Evolutionary conservation across 2,797 vertebrate genomes (phyloP), one percentile per base, ranked within the genome.

Genomic region (Melopsittacus undulatus): DNA sequence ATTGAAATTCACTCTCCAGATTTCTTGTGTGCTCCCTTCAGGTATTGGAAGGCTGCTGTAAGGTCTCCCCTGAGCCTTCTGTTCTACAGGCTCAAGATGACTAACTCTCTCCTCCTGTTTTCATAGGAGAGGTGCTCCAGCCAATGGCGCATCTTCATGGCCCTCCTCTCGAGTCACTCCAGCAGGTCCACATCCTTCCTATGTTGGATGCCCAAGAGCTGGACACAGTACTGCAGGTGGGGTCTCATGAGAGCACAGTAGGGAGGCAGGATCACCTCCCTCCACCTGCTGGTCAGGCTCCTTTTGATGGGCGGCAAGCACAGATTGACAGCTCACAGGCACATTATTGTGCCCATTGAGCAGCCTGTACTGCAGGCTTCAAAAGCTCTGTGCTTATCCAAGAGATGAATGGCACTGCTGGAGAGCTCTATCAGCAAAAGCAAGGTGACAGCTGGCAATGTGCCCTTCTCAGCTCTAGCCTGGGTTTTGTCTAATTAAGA

Each of bases 371-470:
- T 19, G 24, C 21, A 62, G 32, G 17, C 32, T 86, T 51, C 7
- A 4, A 20, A 30, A 81, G 22, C 9, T 22, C 46, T 2, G 0
- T 9, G 11, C 2, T 26, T 18, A 34, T 16, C 26, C 2, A 0
- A 49, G 72, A 79, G 46, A 30, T n/a, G 29, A 32, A 38, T 0
- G 0, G 63, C 32, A 18, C 13, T 57, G 52, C 26, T 0, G 0
- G 21, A 29, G 23, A 40, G 32, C 15, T 22, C 56, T 0, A 0
- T 10, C 56, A 40, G 16, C 8, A 23, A 59, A 45, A 81, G 62
- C 2, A 1, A 57, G 30, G 46, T 16, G 52, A 32, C 16, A 68
- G 57, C 48, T 20, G 16, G 27, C 43, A 46, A 11, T 0, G 5
- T 45, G 68, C 46, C 61, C n/a, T 75, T 68, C 68, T 54, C 48